These are phyloP conservation scores for Cryptocheilus praepositus DNA, from an alignment of 2,888 invertebrate genomes.

Conservation along the genomic window DNA sequence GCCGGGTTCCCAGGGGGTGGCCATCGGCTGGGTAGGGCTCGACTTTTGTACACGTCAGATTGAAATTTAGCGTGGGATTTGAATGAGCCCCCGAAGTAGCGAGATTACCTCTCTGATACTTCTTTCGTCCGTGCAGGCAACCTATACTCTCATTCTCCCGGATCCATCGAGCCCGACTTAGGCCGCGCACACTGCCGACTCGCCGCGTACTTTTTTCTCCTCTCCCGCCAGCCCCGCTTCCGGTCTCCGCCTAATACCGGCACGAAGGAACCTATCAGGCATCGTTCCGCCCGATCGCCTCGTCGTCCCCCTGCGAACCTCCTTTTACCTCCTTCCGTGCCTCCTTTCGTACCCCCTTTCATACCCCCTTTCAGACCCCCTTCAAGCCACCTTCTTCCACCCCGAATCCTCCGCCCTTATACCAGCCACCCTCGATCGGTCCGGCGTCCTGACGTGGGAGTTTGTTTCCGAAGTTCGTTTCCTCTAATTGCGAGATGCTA, in stretches of 20 bases:
- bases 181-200: conserved; percentile 13
- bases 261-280: conserved; percentile 16
- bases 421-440: too few relatives aligned
- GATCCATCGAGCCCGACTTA: conserved; percentile 44
- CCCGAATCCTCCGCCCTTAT: background rate
- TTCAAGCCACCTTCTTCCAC: background rate
- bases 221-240: conserved; percentile 10
- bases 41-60: conserved; percentile 66
- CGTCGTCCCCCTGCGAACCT: background rate
- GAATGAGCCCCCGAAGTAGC: conserved; percentile 62
- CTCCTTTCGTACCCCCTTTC: background rate
- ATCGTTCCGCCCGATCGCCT: conserved; percentile 13
- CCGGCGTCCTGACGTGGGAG: too few relatives aligned
- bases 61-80: conserved; percentile 71
- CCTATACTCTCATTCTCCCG: conserved; percentile 14
- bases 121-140: conserved; percentile 44
- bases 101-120: conserved; percentile 63
- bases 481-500: too few relatives aligned
- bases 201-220: conserved; percentile 14
- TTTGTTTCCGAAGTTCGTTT: too few relatives aligned
- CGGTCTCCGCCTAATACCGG: conserved; percentile 20
- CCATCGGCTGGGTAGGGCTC: conserved; percentile 25
- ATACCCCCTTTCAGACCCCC: too few relatives aligned
- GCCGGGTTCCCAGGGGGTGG: conserved; percentile 1
- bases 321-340: background rate